These are phyloP conservation scores for Triplophysa yarkandensis DNA, from an alignment of 2,797 vertebrate genomes.

Conservation along the genomic window DNA sequence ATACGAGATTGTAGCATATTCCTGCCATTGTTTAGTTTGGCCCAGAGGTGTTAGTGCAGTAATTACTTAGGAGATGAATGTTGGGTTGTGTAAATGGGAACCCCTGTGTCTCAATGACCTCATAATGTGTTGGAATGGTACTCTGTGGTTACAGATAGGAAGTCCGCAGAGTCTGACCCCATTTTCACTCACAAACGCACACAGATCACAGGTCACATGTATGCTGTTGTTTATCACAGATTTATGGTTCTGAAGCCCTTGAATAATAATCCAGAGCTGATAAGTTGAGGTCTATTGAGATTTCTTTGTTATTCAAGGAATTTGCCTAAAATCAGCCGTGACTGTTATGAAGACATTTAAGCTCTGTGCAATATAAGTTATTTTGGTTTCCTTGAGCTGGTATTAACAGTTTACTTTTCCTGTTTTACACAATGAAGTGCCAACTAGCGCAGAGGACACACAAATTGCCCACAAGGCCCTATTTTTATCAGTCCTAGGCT, in stretches of 20 bases:
- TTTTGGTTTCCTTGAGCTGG: background rate
- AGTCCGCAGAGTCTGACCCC: slow-evolving; percentile 5
- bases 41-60: slow-evolving; percentile 32
- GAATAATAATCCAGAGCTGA: slow-evolving; percentile 14
- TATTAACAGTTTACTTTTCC: background rate
- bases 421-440: slow-evolving; percentile 17
- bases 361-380: background rate
- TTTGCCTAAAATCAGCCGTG: background rate
- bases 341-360: background rate
- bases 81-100: slow-evolving; percentile 53
- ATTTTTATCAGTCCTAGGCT: background rate
- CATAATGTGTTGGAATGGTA: slow-evolving; percentile 35
- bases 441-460: slow-evolving; percentile 6
- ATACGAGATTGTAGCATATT: slow-evolving; percentile 61
- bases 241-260: slow-evolving; percentile 20
- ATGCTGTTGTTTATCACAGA: slow-evolving; percentile 9
- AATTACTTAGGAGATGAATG: slow-evolving; percentile 55
- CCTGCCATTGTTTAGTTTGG: slow-evolving; percentile 64
- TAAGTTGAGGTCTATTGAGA: slow-evolving; percentile 3
- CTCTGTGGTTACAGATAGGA: slow-evolving; percentile 8
- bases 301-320: slow-evolving; percentile 18
- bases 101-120: slow-evolving; percentile 46
- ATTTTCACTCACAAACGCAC: background rate
- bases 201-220: background rate
- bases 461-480: slow-evolving; percentile 3